phyloP scores from a whole-genome alignment of 2,888 invertebrate species.

The Agrotis segetum region DNA sequence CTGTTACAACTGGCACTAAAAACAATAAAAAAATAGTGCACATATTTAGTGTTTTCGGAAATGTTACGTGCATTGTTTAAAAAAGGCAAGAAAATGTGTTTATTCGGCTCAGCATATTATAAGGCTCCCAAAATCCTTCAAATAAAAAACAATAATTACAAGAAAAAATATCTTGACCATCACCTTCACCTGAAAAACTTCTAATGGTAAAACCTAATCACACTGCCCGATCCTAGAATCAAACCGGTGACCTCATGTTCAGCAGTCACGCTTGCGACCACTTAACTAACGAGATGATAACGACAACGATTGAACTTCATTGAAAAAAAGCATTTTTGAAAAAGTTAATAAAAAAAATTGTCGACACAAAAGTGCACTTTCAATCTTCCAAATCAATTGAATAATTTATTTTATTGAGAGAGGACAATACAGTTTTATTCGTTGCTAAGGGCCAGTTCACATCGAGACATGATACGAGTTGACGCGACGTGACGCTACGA shows the following conservation, averaged over 20 bases:
- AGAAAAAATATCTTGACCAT: too few species aligned
- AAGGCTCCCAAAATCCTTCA: too few species aligned
- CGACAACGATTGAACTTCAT: background rate
- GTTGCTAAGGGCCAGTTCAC: background rate
- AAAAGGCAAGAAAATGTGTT: too few species aligned
- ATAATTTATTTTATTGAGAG: conserved; percentile 27
- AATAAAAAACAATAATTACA: too few species aligned
- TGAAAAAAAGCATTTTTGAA: background rate
- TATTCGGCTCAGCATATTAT: too few species aligned
- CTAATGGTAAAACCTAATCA: too few species aligned
- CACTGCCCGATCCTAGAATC: too few species aligned
- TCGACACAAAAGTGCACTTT: conserved; percentile 9
- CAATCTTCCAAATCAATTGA: conserved; percentile 11
- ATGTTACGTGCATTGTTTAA: background rate
- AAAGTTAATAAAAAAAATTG: background rate
- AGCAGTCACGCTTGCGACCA: background rate
- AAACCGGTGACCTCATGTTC: background rate
- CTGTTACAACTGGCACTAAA: conserved; percentile 8
- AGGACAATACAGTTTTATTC: conserved; percentile 1
- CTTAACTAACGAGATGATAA: too few species aligned
- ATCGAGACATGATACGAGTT: too few species aligned
- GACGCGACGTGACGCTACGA: too few species aligned
- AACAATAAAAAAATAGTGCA: too few species aligned
- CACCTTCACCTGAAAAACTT: too few species aligned
- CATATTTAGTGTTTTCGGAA: background rate